A percentile compares a stretch with the other conserved stretches of the same genome.
phyloP scores from a whole-genome alignment of 2,113 vertebrate species.

The Indri indri region DNA sequence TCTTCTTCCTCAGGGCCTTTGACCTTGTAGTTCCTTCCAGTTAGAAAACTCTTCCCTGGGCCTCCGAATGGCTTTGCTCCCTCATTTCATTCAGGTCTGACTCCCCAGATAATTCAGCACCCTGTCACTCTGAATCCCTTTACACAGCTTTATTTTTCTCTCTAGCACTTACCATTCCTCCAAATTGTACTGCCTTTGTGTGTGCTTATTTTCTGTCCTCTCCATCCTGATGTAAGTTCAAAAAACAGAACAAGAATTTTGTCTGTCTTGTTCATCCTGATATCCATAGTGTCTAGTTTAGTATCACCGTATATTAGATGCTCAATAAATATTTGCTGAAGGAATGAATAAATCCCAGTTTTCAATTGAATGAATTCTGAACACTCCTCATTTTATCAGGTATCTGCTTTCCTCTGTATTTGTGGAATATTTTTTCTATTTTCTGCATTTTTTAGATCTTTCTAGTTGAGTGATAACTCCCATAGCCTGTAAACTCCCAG shows the following conservation, averaged over 20 bases:
- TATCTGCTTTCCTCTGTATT: background rate
- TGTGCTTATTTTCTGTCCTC: background rate
- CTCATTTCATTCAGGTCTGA: background rate
- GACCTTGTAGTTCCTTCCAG: background rate
- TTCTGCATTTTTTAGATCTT: background rate
- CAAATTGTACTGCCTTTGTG: background rate
- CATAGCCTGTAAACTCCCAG: background rate
- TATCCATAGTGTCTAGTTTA: background rate
- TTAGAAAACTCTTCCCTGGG: background rate
- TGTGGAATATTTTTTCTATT: background rate
- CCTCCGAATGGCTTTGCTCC: background rate
- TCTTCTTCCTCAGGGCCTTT: background rate
- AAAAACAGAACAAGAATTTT: background rate
- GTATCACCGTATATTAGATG: background rate
- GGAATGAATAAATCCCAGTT: background rate
- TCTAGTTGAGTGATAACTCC: background rate
- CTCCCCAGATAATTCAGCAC: background rate
- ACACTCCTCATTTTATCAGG: background rate
- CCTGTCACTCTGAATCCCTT: background rate
- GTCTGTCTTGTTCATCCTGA: background rate
- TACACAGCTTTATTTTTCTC: background rate
- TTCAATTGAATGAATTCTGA: background rate
- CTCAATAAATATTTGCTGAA: conserved; percentile 3
- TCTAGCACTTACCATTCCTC: background rate
- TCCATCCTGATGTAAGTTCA: background rate